phyloP scores from a whole-genome alignment of 1,140 invertebrate species.

The Drosophila repletoides region DNA sequence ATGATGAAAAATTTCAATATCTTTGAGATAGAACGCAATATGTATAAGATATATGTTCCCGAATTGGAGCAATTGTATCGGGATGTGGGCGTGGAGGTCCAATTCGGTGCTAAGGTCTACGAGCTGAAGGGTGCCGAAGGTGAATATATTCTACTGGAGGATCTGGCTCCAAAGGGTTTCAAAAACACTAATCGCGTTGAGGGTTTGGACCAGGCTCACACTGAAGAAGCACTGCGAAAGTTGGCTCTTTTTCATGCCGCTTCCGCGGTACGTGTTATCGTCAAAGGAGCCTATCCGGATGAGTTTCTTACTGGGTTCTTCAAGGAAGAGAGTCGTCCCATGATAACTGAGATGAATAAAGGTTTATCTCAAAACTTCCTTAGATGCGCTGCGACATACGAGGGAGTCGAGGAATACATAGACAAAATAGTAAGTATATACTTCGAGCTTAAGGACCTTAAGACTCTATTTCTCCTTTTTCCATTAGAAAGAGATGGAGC shows the following conservation, averaged over 20 bases:
- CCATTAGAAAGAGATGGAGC: slow-evolving; percentile 36
- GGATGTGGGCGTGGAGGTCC: slow-evolving; percentile 58
- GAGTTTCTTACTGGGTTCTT: slow-evolving; percentile 30
- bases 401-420: slow-evolving; percentile 2
- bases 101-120: slow-evolving; percentile 54
- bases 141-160: slow-evolving; percentile 83
- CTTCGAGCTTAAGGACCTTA: too few species aligned
- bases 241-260: slow-evolving; percentile 84
- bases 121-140: slow-evolving; percentile 32
- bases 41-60: slow-evolving; percentile 52
- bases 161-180: slow-evolving; percentile 82
- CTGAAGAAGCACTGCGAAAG: slow-evolving; percentile 82
- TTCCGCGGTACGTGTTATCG: slow-evolving; percentile 81
- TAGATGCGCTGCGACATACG: too few species aligned
- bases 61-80: slow-evolving; percentile 71
- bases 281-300: slow-evolving; percentile 74
- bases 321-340: slow-evolving; percentile 30
- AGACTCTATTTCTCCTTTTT: slow-evolving; percentile 1
- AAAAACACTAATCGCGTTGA: slow-evolving; percentile 83
- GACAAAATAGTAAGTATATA: background rate
- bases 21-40: slow-evolving; percentile 48
- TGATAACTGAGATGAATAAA: slow-evolving; percentile 41
- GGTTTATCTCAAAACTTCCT: slow-evolving; percentile 18
- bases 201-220: slow-evolving; percentile 83
- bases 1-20: slow-evolving; percentile 52